Conservation (phyloP, 1,140 invertebrate genomes). For the honey bee (Apis mellifera) region Amel_HAv3.1 CM009936.2:7484501-7485000, state of each 20-base stretch:
- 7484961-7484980: too few relatives aligned
- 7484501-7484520: neutral
- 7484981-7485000: too few relatives aligned
- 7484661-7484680: slow-evolving; percentile 25
- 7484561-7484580: neutral
- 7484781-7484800: slow-evolving; percentile 11
- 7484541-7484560: neutral
- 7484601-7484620: neutral
- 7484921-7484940: too few relatives aligned
- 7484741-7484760: slow-evolving; percentile 51
- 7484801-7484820: neutral
- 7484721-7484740: slow-evolving; percentile 25
- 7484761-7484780: slow-evolving; percentile 3
- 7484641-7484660: slow-evolving; percentile 14
- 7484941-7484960: too few relatives aligned
- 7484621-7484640: neutral
- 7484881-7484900: neutral
- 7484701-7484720: neutral
- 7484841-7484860: neutral
- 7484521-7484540: neutral
- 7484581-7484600: neutral
- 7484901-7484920: too few relatives aligned
- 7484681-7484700: slow-evolving; percentile 66
- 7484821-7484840: neutral
- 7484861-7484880: too few relatives aligned